Percentiles rank a stretch among this genome's conserved stretches.
These are phyloP conservation scores for Autographa pulchrina DNA, from an alignment of 2,888 invertebrate species.

Conservation along the genomic window DNA sequence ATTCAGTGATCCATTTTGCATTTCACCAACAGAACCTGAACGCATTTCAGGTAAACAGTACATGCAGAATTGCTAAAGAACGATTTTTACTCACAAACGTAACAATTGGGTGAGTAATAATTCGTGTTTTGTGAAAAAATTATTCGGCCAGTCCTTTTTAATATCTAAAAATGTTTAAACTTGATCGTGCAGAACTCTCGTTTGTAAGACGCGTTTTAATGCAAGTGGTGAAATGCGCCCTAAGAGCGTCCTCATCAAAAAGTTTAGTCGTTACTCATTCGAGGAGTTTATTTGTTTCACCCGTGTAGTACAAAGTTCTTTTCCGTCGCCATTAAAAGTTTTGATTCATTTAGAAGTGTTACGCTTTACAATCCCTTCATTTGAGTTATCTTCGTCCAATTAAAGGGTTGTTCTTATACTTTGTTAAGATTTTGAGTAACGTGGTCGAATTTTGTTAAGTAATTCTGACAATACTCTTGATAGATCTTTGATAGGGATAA, in stretches of 20 bases:
- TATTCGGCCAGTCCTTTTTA: too few species aligned
- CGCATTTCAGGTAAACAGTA: too few species aligned
- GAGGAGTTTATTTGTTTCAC: constrained; percentile 69
- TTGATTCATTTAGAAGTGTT: constrained; percentile 70
- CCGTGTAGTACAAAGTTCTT: constrained; percentile 58
- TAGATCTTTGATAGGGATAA: neutral
- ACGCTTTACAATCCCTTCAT: constrained; percentile 53
- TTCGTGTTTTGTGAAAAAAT: too few species aligned
- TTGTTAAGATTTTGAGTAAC: constrained; percentile 25
- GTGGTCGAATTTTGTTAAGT: constrained; percentile 11
- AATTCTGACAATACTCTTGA: neutral
- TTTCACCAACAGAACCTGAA: too few species aligned
- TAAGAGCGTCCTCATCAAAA: constrained; percentile 56
- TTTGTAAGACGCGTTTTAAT: too few species aligned
- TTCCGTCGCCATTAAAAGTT: constrained; percentile 73
- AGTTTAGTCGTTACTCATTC: constrained; percentile 65
- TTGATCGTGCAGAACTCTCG: too few species aligned
- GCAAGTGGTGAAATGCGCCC: neutral
- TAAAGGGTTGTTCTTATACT: constrained; percentile 54
- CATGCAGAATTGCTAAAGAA: too few species aligned
- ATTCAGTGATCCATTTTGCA: too few species aligned
- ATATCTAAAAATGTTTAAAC: too few species aligned
- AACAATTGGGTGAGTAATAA: too few species aligned
- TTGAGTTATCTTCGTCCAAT: constrained; percentile 59
- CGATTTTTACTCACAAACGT: too few species aligned